phyloP scores from a whole-genome alignment of 2,797 vertebrate genomes.

The Sebastes taczanowskii region DNA sequence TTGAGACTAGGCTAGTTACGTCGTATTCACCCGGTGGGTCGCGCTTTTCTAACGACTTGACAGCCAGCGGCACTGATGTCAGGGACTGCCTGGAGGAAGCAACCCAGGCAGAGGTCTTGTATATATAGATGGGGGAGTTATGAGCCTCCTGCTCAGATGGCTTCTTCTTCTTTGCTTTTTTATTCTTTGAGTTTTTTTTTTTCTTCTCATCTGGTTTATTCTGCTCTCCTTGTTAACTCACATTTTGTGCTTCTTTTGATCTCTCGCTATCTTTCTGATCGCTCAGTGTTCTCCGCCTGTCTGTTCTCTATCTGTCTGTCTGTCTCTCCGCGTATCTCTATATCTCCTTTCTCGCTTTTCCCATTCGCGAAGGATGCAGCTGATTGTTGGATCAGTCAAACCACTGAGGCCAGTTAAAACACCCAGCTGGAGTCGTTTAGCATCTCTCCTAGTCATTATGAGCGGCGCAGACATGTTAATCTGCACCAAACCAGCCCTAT shows the following conservation, averaged over 20 bases:
- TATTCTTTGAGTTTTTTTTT: constrained; percentile 25
- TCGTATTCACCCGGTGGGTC: neutral
- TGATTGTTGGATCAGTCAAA: constrained; percentile 62
- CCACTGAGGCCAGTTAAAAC: constrained; percentile 55
- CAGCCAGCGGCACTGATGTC: constrained; percentile 18
- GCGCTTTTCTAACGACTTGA: constrained; percentile 1
- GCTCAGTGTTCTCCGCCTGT: constrained; percentile 30
- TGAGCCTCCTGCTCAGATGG: neutral
- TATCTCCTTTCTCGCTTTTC: constrained; percentile 28
- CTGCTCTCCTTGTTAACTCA: constrained; percentile 50
- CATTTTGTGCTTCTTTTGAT: constrained; percentile 59
- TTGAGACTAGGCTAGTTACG: neutral
- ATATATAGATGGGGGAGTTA: constrained; percentile 10
- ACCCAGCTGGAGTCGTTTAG: constrained; percentile 51
- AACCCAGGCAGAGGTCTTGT: constrained; percentile 1
- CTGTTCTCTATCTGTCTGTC: constrained; percentile 17
- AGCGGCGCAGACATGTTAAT: constrained; percentile 72
- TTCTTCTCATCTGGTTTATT: constrained; percentile 19
- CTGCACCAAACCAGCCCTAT: constrained; percentile 71
- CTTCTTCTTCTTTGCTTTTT: constrained; percentile 31
- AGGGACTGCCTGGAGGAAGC: constrained; percentile 26
- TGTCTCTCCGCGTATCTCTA: constrained; percentile 27
- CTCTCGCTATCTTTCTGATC: constrained; percentile 47
- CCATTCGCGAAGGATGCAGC: constrained; percentile 27
- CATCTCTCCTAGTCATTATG: constrained; percentile 68